phyloP scores from a whole-genome alignment of 2,888 invertebrate species.

The Folsomia manolachei region DNA sequence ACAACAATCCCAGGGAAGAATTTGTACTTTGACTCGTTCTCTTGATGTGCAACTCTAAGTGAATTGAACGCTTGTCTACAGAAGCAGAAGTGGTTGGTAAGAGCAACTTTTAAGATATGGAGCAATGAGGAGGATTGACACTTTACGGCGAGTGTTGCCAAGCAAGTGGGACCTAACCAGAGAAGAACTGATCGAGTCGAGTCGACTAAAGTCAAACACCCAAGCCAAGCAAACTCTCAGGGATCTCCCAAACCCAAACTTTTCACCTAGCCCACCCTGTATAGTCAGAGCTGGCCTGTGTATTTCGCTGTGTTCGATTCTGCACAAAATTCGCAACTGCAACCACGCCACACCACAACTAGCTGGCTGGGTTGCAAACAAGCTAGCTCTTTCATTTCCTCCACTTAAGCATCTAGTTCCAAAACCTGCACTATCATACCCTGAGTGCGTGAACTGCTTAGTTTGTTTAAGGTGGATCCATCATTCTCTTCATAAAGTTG shows the following conservation, averaged over 20 bases:
- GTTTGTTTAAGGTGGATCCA: not conserved
- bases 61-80: not conserved
- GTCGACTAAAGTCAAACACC: constrained; percentile 10
- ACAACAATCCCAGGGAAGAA: constrained; percentile 1
- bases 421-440: not conserved
- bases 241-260: not conserved
- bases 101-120: constrained; percentile 15
- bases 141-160: constrained; percentile 17
- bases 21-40: not conserved
- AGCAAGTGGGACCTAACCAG: constrained; percentile 19
- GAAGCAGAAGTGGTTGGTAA: constrained; percentile 7
- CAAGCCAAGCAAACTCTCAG: not conserved
- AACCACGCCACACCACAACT: not conserved
- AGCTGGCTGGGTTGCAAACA: too few relatives aligned
- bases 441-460: not conserved
- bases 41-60: not conserved
- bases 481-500: not conserved
- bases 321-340: constrained; percentile 2
- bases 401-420: not conserved
- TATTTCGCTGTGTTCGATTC: not conserved
- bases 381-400: not conserved
- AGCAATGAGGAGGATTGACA: not conserved
- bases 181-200: constrained; percentile 15
- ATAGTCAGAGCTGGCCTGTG: not conserved
- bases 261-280: not conserved